Evolutionary conservation across 2,113 vertebrate genomes (phyloP), one percentile per base, ranked within the genome.

Genomic region (Ceyx margarethae): DNA sequence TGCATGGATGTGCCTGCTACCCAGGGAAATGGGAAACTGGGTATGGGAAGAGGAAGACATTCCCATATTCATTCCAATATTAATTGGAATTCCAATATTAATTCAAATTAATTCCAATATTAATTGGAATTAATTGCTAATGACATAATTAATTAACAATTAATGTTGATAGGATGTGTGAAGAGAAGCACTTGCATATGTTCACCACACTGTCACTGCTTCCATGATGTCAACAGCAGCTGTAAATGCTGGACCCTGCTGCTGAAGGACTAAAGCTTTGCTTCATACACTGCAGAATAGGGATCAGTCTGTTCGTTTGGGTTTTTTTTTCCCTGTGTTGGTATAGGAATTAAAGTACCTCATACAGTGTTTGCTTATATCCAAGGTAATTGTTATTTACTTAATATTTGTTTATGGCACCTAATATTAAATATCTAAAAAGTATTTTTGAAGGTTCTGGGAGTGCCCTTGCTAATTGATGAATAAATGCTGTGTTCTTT

Each of bases 191-290:
- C 37, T 37, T 37, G 6, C 26, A 2, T 12, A 18, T 80, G 37
- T 85, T 79, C 35, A 14, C 28, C 67, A 54, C 0, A 0, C 48
- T 43, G 35, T 58, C 18, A 21, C 62, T 56, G 6, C 37, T 74
- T 0, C 0, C 33, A 18, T 0, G 0, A 9, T 26, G 43, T 35
- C 58, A 79, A 19, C 66, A 81, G 57, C 75, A 85, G 46, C 75
- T 78, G 2, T 42, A 71, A 40, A 61, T 31, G 64, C 21, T 74
- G 29, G n/a, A 54, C 58, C 9, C 67, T 71, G 48, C 58, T 80
- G 85, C 73, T 73, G 58, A 81, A 51, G 68, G n/a, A 35, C 29
- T 48, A 13, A 33, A 42, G 29, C 69, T 72, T 80, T 35, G 9
- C 18, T 73, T 65, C 65, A 45, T 42, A 4, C 42, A 29, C 42